Evolutionary conservation across 2,113 vertebrate species (phyloP).

Genomic region (Lagopus leucura): DNA sequence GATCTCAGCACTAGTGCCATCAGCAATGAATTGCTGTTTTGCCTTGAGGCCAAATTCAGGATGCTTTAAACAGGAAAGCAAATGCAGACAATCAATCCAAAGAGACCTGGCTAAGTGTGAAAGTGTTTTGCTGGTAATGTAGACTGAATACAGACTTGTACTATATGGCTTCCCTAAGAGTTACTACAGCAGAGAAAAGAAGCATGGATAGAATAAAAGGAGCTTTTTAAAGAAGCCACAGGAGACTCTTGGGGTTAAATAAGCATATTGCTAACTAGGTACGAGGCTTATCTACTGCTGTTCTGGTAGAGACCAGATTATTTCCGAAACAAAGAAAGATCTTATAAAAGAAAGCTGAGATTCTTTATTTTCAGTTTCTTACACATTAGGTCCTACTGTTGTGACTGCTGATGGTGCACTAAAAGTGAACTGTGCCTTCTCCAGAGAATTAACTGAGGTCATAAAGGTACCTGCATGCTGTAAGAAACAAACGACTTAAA

Average conservation of each 20-base stretch:
- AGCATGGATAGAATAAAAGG: not conserved
- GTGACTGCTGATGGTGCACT: not conserved
- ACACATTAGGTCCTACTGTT: not conserved
- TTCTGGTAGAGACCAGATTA: not conserved
- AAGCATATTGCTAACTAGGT: not conserved
- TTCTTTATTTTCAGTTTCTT: not conserved
- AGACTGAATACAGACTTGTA: not conserved
- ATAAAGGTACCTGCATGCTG: not conserved
- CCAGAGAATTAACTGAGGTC: not conserved
- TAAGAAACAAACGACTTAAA: not conserved
- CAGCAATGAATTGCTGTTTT: not conserved
- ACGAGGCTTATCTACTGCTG: not conserved
- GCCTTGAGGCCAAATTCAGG: not conserved
- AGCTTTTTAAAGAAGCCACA: not conserved
- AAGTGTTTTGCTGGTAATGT: not conserved
- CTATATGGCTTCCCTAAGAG: not conserved
- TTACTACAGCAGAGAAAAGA: not conserved
- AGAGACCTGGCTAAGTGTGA: conserved; percentile 19
- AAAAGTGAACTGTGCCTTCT: not conserved
- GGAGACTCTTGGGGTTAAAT: not conserved
- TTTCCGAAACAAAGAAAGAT: not conserved
- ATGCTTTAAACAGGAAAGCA: not conserved
- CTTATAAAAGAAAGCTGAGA: not conserved
- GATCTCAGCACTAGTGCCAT: not conserved
- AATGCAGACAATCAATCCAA: not conserved